Evolutionary conservation across 1,140 invertebrate genomes (phyloP).

Genomic region (Microplitis demolitor): DNA sequence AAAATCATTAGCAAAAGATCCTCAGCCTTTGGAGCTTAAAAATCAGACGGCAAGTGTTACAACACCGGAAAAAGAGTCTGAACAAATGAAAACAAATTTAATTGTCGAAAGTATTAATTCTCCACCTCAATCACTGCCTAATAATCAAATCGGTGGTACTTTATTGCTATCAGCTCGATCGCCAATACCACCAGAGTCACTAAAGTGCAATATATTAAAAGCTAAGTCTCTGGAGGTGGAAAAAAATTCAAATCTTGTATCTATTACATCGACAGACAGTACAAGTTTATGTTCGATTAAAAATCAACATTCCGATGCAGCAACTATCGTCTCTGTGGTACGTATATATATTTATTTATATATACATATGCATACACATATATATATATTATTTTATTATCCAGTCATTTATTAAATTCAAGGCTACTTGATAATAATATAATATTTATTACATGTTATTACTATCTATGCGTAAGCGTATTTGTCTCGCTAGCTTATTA

Average conservation of each 20-base stretch:
- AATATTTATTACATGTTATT: conserved; percentile 3
- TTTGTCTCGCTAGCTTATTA: conserved; percentile 23
- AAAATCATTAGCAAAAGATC: conserved; percentile 65
- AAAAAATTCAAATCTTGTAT: conserved; percentile 58
- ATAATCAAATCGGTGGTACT: conserved; percentile 58
- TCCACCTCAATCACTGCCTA: conserved; percentile 49
- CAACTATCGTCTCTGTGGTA: conserved; percentile 77
- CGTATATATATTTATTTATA: conserved; percentile 50
- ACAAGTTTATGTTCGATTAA: conserved; percentile 51
- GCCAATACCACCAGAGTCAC: conserved; percentile 80
- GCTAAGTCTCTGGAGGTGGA: conserved; percentile 59
- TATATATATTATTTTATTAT: neutral
- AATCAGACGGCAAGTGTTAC: conserved; percentile 56
- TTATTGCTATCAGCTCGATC: conserved; percentile 57
- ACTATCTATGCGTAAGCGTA: neutral
- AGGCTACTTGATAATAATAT: conserved; percentile 7
- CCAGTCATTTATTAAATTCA: neutral
- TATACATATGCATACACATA: neutral
- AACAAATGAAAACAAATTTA: conserved; percentile 48
- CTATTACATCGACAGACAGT: conserved; percentile 56
- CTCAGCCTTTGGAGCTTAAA: conserved; percentile 61
- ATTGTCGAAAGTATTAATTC: conserved; percentile 58
- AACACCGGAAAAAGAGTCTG: conserved; percentile 53
- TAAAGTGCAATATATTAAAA: conserved; percentile 95
- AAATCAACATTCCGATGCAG: conserved; percentile 62